Base-by-base conservation (phyloP, 2,113 vertebrate genomes). In the Paracyprichromis sp. region DNA sequence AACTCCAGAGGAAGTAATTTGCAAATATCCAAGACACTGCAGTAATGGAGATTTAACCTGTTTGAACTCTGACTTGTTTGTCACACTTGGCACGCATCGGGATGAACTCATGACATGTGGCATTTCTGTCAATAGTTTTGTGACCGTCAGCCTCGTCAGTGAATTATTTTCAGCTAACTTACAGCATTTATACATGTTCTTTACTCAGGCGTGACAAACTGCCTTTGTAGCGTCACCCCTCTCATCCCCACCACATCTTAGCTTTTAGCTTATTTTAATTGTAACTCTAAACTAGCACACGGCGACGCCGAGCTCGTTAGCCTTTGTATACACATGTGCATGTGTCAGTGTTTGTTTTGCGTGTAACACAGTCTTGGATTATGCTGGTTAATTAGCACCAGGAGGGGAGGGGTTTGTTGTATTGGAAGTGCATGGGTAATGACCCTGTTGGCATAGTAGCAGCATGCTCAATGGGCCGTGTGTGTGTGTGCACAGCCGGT, bases 401-500 rank as follows among this genome's bases (percentile, higher is more conserved):
- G 82, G 86, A 93, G 92, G 93, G 94, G 92, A 92, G 95, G 95
- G 91, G 94, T 95, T 92, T 94, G 95, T 95, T 96, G 91, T 95
- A 95, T 95, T 95, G 92, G 91, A 92, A 88, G 90, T 92, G 92
- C 93, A 95, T 96, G 94, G 91, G 88, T 95, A 95, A 95, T 95
- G 94, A 95, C 93, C 93, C 93, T 94, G 95, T 96, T 97, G 96
- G 96, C 96, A 97, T 96, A 95, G 95, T 91, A 95, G 95, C 95
- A 45, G 90, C 91, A 91, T 95, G 95, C 93, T 96, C 95, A 96
- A 96, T 96, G 94, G 95, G 90, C 93, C 81, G 90, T 96, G 94
- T 93, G 92, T 93, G 92, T 94, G 94, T 92, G 92, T 92, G 84
- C 90, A 93, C 90, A 92, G 92, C 90, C 86, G 82, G 92, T 87